Base-by-base conservation (phyloP, 1,140 invertebrate genomes). In the Kradibia gibbosae region DNA sequence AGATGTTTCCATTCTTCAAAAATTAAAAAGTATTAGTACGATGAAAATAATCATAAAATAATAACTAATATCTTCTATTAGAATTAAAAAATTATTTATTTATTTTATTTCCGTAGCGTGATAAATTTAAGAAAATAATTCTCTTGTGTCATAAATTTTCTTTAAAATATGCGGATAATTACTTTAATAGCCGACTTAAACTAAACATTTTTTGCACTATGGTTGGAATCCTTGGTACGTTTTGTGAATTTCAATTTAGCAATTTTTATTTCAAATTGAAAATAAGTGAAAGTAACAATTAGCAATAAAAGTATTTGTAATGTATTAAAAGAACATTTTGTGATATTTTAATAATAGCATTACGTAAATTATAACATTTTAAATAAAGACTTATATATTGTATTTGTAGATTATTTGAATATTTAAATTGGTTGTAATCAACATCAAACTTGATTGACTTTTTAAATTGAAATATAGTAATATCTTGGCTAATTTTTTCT, bases 211-310 rank as follows among this genome's bases (percentile, higher is more conserved):
- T 50, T 11, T 20, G 34, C 17, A 34, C 45, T 60, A 39, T 8
- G 53, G 13, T 42, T 75, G 39, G n/a, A 57, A 75, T 57, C 34
- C 39, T 75, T 0, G 39, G 34, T 42, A n/a, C 34, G 10, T 60
- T 75, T 75, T 28, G 31, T 15, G 74, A 13, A 0, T 3, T 53
- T 42, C 39, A 70, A 70, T 78, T 65, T 70, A 39, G 20, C 13
- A 28, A 20, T 50, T 34, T 31, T 53, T 78, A 67, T 78, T 67
- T 67, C 15, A 17, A 22, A 70, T 65, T 48, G 3, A 22, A 42
- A 22, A 34, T 78, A 70, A 78, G 8, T 67, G 48, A 78, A 78
- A 65, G 48, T 78, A 36, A 48, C 31, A 78, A 78, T 78, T 53
- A 70, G 65, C 48, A 76, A 78, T 70, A 53, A 70, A 65, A 78